Conservation (phyloP, 2,797 vertebrate genomes). For the Acanthiza pusilla region DNA sequence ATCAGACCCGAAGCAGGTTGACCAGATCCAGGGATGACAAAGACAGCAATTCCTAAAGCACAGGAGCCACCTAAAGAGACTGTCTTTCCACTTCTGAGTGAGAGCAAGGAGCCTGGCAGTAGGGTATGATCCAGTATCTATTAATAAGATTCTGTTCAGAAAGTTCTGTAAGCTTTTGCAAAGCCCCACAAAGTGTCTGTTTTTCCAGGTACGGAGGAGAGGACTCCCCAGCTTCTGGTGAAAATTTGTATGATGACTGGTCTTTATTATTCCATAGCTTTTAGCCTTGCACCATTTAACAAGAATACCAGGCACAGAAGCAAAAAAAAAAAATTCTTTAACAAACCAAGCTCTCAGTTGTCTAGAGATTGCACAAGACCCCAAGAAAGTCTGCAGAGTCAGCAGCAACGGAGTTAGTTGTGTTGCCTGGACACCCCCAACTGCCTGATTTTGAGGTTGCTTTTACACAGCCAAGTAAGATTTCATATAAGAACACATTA, state of each 20-base stretch:
- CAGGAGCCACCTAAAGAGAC: neutral
- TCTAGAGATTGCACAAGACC: neutral
- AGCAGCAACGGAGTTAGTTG: neutral
- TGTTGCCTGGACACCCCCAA: neutral
- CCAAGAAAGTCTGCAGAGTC: neutral
- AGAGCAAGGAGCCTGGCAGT: neutral
- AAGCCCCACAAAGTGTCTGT: neutral
- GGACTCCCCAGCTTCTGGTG: neutral
- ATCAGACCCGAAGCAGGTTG: neutral
- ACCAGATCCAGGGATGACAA: neutral
- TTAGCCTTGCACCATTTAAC: neutral
- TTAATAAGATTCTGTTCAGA: neutral
- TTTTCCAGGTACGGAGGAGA: neutral
- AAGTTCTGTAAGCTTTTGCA: neutral
- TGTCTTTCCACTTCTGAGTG: neutral
- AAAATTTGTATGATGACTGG: neutral
- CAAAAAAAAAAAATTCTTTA: neutral
- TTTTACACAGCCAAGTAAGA: neutral
- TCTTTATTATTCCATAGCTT: neutral
- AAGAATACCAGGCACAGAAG: neutral
- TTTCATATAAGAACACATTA: neutral
- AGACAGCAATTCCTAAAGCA: neutral
- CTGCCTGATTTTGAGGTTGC: neutral
- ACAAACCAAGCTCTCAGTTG: neutral
- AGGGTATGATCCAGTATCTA: neutral